Base-by-base conservation (phyloP, 2,797 vertebrate genomes). In the Xiphorhynchus erythropygius region DNA sequence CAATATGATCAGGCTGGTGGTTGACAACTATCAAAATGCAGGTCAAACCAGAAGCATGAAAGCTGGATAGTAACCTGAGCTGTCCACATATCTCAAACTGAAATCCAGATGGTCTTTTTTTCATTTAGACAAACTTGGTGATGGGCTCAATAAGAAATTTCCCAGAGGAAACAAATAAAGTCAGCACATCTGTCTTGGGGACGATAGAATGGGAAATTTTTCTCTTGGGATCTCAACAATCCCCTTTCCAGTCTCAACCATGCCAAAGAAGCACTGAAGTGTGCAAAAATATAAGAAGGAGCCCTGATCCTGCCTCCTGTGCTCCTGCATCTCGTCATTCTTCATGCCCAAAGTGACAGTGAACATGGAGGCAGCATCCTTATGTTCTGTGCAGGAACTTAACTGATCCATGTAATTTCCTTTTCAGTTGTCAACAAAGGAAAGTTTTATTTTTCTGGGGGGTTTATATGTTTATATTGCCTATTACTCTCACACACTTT, bases 11-110 rank as follows among this genome's bases (percentile, higher is more conserved):
- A 11, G 59, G 14, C 5, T 69, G 28, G 64, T 37, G 73, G 28
- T 32, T 91, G 64, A 16, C 41, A 95, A 24, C 52, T 42, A 55
- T 70, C 80, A 93, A 87, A 93, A 84, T 52, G 22, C 37, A 80
- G 81, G 24, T 70, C 65, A 84, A 69, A 24, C 10, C 7, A 35
- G 70, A 52, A 88, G 17, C 8, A 10, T 27, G 56, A 65, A 87
- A 93, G 28, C 18, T 75, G 47, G 44, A 63, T 47, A 50, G 28
- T 25, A 62, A 63, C 22, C 70, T 85, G 78, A 89, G 87, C 60
- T 82, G 62, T 77, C 60, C 64, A 79, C 28, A 7, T 2, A n/a
- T 63, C 56, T 93, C 75, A 74, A 57, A 73, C 28, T 56, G 42
- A 86, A 73, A 37, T 23, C 41, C 47, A 71, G 59, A 71, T 53